phyloP scores from a whole-genome alignment of 2,113 vertebrate species.

The Brachypteracias leptosomus region DNA sequence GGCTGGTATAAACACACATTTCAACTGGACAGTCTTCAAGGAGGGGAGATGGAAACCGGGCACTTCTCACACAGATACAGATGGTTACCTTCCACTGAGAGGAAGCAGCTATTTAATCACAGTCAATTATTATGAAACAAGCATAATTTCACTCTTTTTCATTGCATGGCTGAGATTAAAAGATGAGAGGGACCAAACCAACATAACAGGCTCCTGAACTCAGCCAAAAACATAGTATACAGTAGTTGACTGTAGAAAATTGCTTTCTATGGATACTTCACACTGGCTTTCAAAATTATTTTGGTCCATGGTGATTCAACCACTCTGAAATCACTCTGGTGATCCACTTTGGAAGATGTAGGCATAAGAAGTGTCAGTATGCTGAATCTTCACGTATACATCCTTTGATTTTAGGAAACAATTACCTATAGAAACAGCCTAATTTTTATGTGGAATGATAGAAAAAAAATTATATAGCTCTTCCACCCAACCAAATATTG shows the following conservation, averaged over 20 bases:
- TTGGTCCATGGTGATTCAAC: background rate
- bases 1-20: background rate
- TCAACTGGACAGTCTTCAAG: background rate
- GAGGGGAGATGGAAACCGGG: background rate
- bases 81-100: background rate
- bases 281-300: background rate
- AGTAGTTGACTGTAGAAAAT: background rate
- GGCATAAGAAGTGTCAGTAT: background rate
- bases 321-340: background rate
- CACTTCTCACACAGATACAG: background rate
- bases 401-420: background rate
- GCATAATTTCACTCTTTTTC: background rate
- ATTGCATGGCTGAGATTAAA: background rate
- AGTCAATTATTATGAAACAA: constrained; percentile 6
- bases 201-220: background rate
- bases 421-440: background rate
- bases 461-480: background rate
- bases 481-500: background rate
- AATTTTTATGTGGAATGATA: background rate
- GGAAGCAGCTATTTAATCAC: background rate
- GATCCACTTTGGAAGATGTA: background rate
- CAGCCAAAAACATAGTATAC: background rate
- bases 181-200: background rate
- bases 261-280: background rate
- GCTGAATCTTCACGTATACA: background rate